These are phyloP conservation scores for Scaptomyza pallida DNA, from an alignment of 1,140 invertebrate genomes.

Conservation along the genomic window DNA sequence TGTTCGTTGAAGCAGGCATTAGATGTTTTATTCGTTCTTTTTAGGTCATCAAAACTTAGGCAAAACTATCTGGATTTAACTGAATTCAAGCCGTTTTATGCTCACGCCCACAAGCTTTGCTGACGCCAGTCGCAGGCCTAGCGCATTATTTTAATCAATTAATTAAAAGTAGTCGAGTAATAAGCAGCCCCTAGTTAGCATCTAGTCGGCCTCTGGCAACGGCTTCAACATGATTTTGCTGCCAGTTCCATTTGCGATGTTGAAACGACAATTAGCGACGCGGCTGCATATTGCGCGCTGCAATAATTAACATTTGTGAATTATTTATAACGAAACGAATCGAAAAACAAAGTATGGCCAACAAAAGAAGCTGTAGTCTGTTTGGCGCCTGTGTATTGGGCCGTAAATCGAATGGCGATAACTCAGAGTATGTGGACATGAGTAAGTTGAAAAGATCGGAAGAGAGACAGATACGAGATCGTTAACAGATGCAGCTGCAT, in stretches of 20 bases:
- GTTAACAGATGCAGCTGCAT: constrained; percentile 44
- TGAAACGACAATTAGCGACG: constrained; percentile 74
- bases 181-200: constrained; percentile 14
- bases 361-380: constrained; percentile 50
- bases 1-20: constrained; percentile 17
- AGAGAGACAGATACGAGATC: constrained; percentile 10
- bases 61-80: constrained; percentile 4
- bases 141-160: constrained; percentile 74
- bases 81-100: constrained; percentile 24
- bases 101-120: constrained; percentile 17
- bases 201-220: background rate
- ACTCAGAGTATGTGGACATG: constrained; percentile 67
- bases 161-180: constrained; percentile 60
- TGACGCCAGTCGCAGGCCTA: constrained; percentile 3
- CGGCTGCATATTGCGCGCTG: constrained; percentile 21
- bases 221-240: background rate
- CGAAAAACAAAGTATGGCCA: constrained; percentile 45
- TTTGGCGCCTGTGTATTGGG: constrained; percentile 56
- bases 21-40: background rate
- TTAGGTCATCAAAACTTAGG: background rate
- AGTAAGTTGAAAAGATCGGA: constrained; percentile 53
- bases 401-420: constrained; percentile 16
- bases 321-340: constrained; percentile 8
- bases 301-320: constrained; percentile 20
- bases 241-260: constrained; percentile 73